Evolutionary conservation across 2,113 vertebrate genomes (phyloP).

Genomic region (Dicrurus megarhynchus): DNA sequence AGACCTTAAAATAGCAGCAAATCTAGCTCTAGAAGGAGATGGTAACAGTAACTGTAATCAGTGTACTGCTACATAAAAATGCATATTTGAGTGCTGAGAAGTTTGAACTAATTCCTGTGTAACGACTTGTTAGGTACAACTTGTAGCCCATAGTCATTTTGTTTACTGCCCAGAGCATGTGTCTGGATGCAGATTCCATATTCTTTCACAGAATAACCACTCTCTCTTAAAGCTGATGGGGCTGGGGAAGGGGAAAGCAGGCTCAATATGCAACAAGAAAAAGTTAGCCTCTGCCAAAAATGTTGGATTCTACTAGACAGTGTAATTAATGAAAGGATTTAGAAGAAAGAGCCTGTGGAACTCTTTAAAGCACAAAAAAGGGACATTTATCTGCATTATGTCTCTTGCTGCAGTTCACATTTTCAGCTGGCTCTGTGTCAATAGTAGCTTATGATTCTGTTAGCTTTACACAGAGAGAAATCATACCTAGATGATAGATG

Average conservation of each 20-base stretch:
- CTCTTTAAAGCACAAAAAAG: constrained; percentile 1
- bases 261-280: background rate
- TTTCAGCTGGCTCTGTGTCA: constrained; percentile 20
- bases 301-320: background rate
- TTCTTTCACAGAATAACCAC: background rate
- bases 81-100: background rate
- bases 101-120: background rate
- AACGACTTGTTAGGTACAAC: background rate
- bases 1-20: background rate
- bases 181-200: background rate
- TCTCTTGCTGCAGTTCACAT: constrained; percentile 9
- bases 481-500: background rate
- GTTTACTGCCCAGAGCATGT: background rate
- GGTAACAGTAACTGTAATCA: background rate
- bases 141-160: background rate
- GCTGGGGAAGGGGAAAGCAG: background rate
- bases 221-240: background rate
- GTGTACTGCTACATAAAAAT: background rate
- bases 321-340: constrained; percentile 53
- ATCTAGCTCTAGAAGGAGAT: background rate
- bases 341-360: background rate
- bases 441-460: constrained; percentile 31
- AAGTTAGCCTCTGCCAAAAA: background rate
- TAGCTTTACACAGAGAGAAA: background rate
- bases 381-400: constrained; percentile 25